Base-by-base conservation (phyloP, 2,888 invertebrate species). In the Tachina lurida region DNA sequence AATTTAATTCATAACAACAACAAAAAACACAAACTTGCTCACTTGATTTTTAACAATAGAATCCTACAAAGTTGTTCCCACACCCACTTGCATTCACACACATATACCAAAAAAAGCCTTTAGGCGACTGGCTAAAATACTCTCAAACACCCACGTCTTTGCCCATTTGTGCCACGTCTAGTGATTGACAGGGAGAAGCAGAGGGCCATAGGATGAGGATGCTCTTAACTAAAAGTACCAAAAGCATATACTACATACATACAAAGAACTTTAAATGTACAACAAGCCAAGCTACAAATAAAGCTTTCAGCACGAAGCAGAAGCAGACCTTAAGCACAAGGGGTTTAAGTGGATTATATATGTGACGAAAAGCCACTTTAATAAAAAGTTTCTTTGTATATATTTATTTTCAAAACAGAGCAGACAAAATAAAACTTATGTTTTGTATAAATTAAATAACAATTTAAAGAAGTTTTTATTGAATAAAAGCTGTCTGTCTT, bases 261-360 rank as follows among this genome's bases (percentile, higher is more conserved):
- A 76, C 54, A 67, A 83, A 73, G 77, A 73, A 67, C 67, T 73
- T 77, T 58, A 65, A 83, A 77, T 45, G 67, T 67, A 71, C 77
- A 83, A 56, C 17, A 19, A 70, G 15, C 58, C 56, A 71, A 19
- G n/a, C 49, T 52, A 22, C 43, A 10, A 71, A 71, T 7, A 31
- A 31, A 31, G 31, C 19, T 63, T 71, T 47, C 10, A 10, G 10
- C 71, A 56, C 31, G 52, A 56, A 67, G n/a, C 13, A 31, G 1
- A 43, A 13, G 15, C 47, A 47, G 8, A 56, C 39, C 39, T 13
- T 17, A 56, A 49, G 77, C 71, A 75, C 54, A 0, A 22, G 74
- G 81, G 74, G 12, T 47, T 58, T 47, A 56, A 56, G 8, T 49
- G 15, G 17, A 13, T 49, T 67, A 41, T n/a, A 47, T 31, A 49